Evolutionary conservation across 2,113 vertebrate species (phyloP).

Genomic region (Triplophysa tibetana): DNA sequence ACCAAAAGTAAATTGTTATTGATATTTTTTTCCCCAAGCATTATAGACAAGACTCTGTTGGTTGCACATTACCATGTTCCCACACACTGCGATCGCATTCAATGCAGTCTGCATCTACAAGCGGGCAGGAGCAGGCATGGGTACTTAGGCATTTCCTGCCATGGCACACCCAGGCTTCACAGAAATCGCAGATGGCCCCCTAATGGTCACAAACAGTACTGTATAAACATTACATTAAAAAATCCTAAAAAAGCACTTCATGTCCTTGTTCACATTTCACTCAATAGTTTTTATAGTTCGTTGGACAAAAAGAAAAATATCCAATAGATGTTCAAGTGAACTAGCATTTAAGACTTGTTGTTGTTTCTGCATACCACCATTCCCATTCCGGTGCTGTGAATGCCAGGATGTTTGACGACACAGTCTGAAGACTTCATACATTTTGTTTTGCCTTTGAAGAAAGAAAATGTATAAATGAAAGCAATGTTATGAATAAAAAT

Average conservation of each 20-base stretch:
- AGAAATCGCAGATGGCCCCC: slow-evolving; percentile 98
- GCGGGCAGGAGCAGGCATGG: slow-evolving; percentile 88
- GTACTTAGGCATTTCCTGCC: slow-evolving; percentile 93
- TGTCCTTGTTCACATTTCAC: neutral
- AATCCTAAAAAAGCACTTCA: no score
- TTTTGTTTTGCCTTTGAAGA: slow-evolving; percentile 91
- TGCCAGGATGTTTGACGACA: slow-evolving; percentile 92
- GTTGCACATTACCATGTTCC: slow-evolving; percentile 87
- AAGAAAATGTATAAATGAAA: neutral
- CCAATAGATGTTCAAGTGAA: neutral
- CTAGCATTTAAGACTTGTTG: neutral
- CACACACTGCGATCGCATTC: slow-evolving; percentile 95
- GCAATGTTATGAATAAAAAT: neutral
- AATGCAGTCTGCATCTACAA: slow-evolving; percentile 89
- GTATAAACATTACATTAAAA: neutral
- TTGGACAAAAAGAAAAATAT: no score
- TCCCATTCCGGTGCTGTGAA: slow-evolving; percentile 93
- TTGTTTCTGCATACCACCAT: slow-evolving; percentile 90
- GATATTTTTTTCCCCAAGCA: neutral
- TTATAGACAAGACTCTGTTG: neutral
- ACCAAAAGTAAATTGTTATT: neutral
- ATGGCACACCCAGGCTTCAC: slow-evolving; percentile 98
- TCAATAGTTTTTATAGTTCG: no score
- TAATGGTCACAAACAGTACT: slow-evolving; percentile 61
- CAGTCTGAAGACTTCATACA: slow-evolving; percentile 99